Evolutionary conservation across 2,113 vertebrate genomes (phyloP).

Genomic region (Epinephelus lanceolatus): DNA sequence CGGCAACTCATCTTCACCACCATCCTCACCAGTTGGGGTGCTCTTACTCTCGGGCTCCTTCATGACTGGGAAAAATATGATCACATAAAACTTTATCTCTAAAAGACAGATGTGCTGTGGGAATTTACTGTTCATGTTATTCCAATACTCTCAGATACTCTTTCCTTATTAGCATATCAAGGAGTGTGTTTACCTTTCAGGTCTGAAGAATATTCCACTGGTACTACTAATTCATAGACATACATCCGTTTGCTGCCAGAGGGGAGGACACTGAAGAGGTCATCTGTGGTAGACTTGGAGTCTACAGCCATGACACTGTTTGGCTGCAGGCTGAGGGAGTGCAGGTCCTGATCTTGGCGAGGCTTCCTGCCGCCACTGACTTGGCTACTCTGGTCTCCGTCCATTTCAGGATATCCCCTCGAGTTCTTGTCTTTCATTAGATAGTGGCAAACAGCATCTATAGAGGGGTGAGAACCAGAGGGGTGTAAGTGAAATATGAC

Average conservation of each 20-base stretch:
- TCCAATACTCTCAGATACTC: background rate
- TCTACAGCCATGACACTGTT: slow-evolving; percentile 75
- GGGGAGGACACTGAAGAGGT: slow-evolving; percentile 85
- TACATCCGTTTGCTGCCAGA: slow-evolving; percentile 84
- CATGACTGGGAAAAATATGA: slow-evolving; percentile 61
- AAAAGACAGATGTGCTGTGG: no score
- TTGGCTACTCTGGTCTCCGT: slow-evolving; percentile 76
- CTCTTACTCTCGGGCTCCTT: slow-evolving; percentile 77
- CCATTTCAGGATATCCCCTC: slow-evolving; percentile 72
- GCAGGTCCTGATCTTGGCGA: slow-evolving; percentile 68
- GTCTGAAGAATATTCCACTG: slow-evolving; percentile 79
- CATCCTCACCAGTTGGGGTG: slow-evolving; percentile 45
- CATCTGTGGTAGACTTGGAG: slow-evolving; percentile 76
- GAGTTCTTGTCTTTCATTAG: slow-evolving; percentile 88
- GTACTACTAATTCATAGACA: slow-evolving; percentile 85
- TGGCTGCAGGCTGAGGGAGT: slow-evolving; percentile 81
- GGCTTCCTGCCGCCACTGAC: slow-evolving; percentile 65
- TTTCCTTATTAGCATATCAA: background rate
- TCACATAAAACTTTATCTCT: no score
- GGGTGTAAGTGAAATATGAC: no score
- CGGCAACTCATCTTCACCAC: slow-evolving; percentile 57
- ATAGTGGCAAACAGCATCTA: slow-evolving; percentile 85
- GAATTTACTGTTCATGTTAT: background rate
- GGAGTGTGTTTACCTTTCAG: slow-evolving; percentile 77
- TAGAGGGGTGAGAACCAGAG: no score